Base-by-base conservation (phyloP, 2,888 invertebrate genomes). In the Endotricha flammealis region DNA sequence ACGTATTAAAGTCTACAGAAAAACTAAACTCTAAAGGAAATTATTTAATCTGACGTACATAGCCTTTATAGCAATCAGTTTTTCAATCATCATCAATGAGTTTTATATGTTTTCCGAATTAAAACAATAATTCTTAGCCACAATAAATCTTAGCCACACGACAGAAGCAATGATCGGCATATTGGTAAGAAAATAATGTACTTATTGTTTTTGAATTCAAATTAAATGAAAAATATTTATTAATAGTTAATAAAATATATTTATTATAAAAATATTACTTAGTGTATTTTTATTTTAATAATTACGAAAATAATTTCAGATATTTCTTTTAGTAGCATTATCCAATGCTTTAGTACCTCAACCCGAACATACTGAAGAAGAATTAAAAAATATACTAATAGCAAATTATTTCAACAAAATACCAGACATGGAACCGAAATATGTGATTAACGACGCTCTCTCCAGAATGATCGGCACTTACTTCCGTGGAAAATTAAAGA, bases 401-500 rank as follows among this genome's bases (percentile, higher is more conserved):
- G 38, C 32, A 20, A 69, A 71, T 48, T 70, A 80, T 39, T 48
- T 80, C 6, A 46, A 56, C 22, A 65, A 64, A 17, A 53, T 82
- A 36, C 64, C 70, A n/a, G 71, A 80, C 22, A 53, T 75, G 12
- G 49, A 71, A 29, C 61, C 70, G 1, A 69, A 67, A 37, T 82
- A 70, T 36, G 53, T 83, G 6, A 56, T 79, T 32, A 69, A 77
- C 44, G 57, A 77, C 12, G 61, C 57, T 8, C 41, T 83, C 35
- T 64, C 78, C 1, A 67, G 63, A 44, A 57, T 63, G 1, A 72
- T 83, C 45, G 58, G 72, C 1, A 60, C 52, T 13, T 67, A 66
- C 36, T 77, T 74, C 37, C 56, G 73, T 8, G 70, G 69, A 1
- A 78, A 73, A 52, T 48, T 83, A 14, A 71, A 64, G 13, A 59